Percentiles rank a stretch among this genome's conserved stretches.
These are phyloP conservation scores for Pseudorasbora parva DNA, from an alignment of 2,113 vertebrate species.

Conservation along the genomic window DNA sequence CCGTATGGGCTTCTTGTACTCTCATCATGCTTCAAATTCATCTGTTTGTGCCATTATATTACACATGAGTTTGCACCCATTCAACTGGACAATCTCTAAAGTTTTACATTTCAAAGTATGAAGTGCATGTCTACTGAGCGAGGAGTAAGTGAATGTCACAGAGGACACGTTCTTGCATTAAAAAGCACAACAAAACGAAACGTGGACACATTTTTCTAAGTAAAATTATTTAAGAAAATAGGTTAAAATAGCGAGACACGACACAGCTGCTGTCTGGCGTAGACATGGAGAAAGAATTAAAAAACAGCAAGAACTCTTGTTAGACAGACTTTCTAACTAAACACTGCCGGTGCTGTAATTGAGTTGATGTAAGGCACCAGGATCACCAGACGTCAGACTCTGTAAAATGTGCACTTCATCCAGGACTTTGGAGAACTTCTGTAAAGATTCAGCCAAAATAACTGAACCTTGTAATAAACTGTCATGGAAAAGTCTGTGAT, in stretches of 20 bases:
- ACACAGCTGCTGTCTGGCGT: background rate
- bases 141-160: background rate
- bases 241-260: background rate
- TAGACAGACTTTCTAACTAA: background rate
- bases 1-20: too few relatives aligned
- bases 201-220: background rate
- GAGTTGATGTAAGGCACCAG: background rate
- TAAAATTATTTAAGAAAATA: background rate
- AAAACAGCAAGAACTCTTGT: background rate
- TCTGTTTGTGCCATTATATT: too few relatives aligned
- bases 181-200: background rate
- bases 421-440: background rate
- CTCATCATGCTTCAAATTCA: too few relatives aligned
- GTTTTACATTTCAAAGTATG: background rate
- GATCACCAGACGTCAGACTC: background rate
- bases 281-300: background rate
- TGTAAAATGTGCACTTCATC: slow-evolving; percentile 1
- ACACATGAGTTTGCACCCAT: background rate
- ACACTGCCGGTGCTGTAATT: background rate
- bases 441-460: background rate
- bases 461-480: slow-evolving; percentile 13
- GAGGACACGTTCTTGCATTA: background rate
- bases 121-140: background rate
- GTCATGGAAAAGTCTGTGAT: slow-evolving; percentile 3
- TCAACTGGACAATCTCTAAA: background rate